phyloP scores from a whole-genome alignment of 2,888 invertebrate species.

The Andricus quercusramuli region DNA sequence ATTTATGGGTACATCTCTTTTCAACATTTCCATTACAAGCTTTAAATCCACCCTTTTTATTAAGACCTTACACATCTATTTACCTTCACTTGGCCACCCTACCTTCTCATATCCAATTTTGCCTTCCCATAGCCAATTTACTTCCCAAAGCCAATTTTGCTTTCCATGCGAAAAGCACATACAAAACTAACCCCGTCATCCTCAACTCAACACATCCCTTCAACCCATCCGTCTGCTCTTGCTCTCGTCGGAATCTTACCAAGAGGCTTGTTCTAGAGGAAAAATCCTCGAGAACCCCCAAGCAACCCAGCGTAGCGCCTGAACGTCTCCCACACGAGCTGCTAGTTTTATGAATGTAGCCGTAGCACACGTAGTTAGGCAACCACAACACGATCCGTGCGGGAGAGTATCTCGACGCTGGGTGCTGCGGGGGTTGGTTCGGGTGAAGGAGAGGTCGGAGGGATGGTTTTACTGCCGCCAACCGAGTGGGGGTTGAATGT shows the following conservation, averaged over 20 bases:
- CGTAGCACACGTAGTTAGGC: constrained; percentile 42
- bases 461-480: constrained; percentile 55
- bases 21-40: background rate
- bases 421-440: constrained; percentile 42
- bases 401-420: constrained; percentile 41
- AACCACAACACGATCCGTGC: constrained; percentile 44
- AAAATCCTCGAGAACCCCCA: constrained; percentile 22
- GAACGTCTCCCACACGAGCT: constrained; percentile 20
- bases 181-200: background rate
- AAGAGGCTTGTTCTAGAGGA: constrained; percentile 30
- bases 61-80: background rate
- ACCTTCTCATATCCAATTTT: background rate
- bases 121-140: constrained; percentile 14
- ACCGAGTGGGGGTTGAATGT: constrained; percentile 46
- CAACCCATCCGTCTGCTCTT: constrained; percentile 5
- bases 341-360: constrained; percentile 47
- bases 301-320: background rate
- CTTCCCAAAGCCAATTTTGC: background rate
- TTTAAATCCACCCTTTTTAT: background rate
- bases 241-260: constrained; percentile 23
- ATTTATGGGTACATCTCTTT: background rate
- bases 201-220: constrained; percentile 7
- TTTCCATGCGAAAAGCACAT: constrained; percentile 25
- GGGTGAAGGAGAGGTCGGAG: constrained; percentile 59
- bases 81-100: background rate